Conservation (phyloP, 2,888 invertebrate genomes). For the Apantesis nais region DNA sequence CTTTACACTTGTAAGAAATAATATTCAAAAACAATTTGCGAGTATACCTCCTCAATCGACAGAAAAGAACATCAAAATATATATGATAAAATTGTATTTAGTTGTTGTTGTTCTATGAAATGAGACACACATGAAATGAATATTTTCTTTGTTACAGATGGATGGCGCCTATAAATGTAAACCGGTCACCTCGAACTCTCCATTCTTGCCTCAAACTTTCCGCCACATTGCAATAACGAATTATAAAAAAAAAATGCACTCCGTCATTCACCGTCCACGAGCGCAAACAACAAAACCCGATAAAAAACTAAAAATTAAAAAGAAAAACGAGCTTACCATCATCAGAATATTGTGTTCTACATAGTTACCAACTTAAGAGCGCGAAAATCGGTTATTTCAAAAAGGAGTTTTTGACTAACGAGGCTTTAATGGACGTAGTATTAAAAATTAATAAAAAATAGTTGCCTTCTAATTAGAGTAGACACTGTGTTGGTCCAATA, state of each 20-base stretch:
- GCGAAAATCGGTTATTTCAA: constrained; percentile 32
- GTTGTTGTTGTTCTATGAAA: background rate
- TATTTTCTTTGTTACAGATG: constrained; percentile 64
- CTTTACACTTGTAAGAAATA: too few relatives aligned
- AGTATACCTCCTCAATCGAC: too few relatives aligned
- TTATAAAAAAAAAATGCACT: constrained; percentile 65
- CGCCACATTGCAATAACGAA: constrained; percentile 50
- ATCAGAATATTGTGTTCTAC: constrained; percentile 64
- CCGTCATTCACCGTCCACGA: constrained; percentile 71
- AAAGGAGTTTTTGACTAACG: constrained; percentile 46
- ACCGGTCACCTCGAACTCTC: constrained; percentile 45
- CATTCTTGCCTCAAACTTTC: constrained; percentile 36
- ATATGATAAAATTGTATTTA: too few relatives aligned
- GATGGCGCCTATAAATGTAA: constrained; percentile 61
- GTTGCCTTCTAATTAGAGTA: constrained; percentile 78
- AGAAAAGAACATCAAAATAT: too few relatives aligned
- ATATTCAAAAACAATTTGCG: too few relatives aligned
- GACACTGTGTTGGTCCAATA: constrained; percentile 77
- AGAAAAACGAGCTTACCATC: constrained; percentile 76
- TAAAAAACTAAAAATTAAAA: constrained; percentile 70
- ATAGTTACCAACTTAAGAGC: constrained; percentile 44
- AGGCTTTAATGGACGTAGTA: constrained; percentile 58
- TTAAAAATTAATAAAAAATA: constrained; percentile 59
- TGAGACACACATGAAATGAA: background rate
- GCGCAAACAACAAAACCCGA: constrained; percentile 52